These are phyloP conservation scores for Oriolus oriolus DNA, from an alignment of 2,113 vertebrate genomes.

Conservation along the genomic window DNA sequence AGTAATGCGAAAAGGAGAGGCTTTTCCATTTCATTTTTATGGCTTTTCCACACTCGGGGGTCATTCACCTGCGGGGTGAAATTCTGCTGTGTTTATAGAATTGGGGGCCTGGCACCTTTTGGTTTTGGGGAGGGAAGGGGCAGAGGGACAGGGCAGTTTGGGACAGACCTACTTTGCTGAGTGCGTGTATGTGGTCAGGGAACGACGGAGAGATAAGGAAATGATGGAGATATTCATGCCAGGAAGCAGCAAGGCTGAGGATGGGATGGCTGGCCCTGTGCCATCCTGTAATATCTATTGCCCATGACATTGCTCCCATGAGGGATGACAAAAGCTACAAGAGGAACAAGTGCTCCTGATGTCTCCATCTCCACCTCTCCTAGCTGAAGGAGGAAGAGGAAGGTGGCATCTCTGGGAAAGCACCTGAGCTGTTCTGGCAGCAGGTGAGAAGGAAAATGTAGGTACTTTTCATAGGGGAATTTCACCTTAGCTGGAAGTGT, in stretches of 20 bases:
- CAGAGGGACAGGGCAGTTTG: background rate
- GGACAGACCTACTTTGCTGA: background rate
- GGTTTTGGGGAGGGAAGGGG: background rate
- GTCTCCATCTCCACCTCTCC: background rate
- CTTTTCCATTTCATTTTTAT: conserved; percentile 52
- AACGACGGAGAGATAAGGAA: background rate
- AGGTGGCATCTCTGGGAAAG: background rate
- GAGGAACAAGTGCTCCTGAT: background rate
- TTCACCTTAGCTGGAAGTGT: background rate
- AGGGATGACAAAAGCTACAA: background rate
- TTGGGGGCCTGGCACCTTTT: background rate
- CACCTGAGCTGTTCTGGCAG: background rate
- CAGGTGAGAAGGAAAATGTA: background rate
- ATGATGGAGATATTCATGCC: background rate
- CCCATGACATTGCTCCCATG: fast-evolving
- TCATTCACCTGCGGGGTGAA: conserved; percentile 47
- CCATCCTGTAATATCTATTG: background rate
- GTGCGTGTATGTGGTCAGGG: background rate
- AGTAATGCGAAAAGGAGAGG: conserved; percentile 49
- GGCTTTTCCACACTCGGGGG: conserved; percentile 41
- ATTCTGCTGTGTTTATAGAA: background rate
- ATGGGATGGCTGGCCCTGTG: background rate
- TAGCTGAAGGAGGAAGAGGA: background rate
- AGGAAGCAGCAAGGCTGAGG: background rate
- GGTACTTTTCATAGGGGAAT: background rate